A percentile compares a stretch with the other conserved stretches of the same genome.
Evolutionary conservation across 2,113 vertebrate genomes (phyloP).

Genomic region (Otus sunia): DNA sequence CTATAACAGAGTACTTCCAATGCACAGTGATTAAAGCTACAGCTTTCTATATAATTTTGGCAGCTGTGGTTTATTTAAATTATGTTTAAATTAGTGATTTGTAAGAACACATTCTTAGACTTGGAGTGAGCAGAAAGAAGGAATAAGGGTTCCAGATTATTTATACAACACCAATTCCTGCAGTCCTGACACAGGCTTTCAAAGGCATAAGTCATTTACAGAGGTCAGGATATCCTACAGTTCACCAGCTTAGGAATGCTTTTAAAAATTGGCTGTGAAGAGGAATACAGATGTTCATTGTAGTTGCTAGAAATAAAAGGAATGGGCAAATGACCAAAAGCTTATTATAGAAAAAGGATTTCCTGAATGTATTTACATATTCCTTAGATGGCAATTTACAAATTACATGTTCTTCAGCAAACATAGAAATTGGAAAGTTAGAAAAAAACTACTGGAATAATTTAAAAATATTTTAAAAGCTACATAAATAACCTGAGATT

Average conservation of each 20-base stretch:
- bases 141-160: neutral
- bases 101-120: neutral
- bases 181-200: neutral
- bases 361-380: neutral
- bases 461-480: neutral
- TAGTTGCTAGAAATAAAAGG: neutral
- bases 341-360: neutral
- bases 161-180: neutral
- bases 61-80: neutral
- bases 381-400: neutral
- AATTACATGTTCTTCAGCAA: neutral
- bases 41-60: neutral
- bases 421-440: neutral
- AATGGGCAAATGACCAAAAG: neutral
- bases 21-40: neutral
- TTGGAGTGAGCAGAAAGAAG: neutral
- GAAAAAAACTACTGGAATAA: neutral
- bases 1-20: neutral
- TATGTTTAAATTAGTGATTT: neutral
- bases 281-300: neutral
- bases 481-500: neutral
- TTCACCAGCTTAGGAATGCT: neutral
- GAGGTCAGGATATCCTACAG: neutral
- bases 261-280: neutral
- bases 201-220: neutral